Evolutionary conservation across 1,140 invertebrate genomes (phyloP), one percentile per base, ranked within the genome.

Genomic region (Pristionchus pacificus): DNA sequence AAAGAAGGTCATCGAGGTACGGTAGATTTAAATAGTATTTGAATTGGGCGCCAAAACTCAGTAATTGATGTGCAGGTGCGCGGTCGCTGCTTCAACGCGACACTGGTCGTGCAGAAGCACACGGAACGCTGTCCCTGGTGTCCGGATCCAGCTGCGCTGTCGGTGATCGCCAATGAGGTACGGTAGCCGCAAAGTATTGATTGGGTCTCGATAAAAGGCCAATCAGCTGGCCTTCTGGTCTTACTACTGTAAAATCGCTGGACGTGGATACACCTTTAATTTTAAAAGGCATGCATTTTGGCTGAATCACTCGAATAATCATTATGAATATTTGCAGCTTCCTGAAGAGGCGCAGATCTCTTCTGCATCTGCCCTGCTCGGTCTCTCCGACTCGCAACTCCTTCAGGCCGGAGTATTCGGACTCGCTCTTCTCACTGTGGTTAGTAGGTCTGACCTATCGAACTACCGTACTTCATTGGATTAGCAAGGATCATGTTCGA

Each of bases 41-140:
- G n/a, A n/a, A n/a, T n/a, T n/a, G n/a, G n/a, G n/a, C n/a, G n/a
- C n/a, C n/a, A n/a, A n/a, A n/a, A n/a, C n/a, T n/a, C n/a, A n/a
- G n/a, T n/a, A n/a, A n/a, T n/a, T n/a, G n/a, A n/a, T n/a, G 62
- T 74, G 58, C 60, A 74, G 33, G 33, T 75, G 24, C 58, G 62
- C 19, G 75, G 69, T 14, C 66, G 68, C 15, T 77, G 75, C 31
- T 77, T 77, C 38, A 77, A 77, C 31, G 73, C 72, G 1, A 71
- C 69, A 19, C 59, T 77, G 19, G 65, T 65, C 2, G 69, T 77
- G 1, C 68, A 76, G 30, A 77, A 76, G 38, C 72, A 74, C 60
- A 31, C 61, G 3, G 75, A 77, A 60, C 59, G 70, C 10, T 77
- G 75, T 28, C 75, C 75, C 15, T 77, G 75, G 75, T 77, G 75